A percentile compares a stretch with the other conserved stretches of the same genome.
Evolutionary conservation across 2,888 invertebrate species (phyloP).

Genomic region (Fragum whitleyi): DNA sequence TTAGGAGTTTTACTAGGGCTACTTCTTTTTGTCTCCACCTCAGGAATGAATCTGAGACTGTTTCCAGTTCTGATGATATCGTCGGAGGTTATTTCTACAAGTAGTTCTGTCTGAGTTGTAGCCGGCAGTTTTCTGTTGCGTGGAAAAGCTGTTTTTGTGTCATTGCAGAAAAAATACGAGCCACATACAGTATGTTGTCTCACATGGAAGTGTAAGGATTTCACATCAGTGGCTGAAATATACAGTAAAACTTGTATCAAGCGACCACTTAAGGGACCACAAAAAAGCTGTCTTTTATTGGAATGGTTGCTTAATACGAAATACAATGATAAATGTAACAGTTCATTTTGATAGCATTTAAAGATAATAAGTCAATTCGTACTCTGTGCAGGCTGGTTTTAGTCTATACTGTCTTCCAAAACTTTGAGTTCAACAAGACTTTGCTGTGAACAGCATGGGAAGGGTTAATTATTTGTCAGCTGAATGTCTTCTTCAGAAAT

Average conservation of each 20-base stretch:
- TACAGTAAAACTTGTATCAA: no score
- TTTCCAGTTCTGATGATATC: conserved; percentile 24
- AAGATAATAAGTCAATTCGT: neutral
- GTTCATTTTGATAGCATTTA: no score
- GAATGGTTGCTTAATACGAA: no score
- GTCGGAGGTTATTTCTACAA: conserved; percentile 6
- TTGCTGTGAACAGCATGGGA: no score
- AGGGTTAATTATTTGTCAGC: neutral
- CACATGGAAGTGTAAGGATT: neutral
- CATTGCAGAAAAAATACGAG: conserved; percentile 15
- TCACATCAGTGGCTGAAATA: conserved; percentile 8
- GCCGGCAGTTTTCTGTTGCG: neutral
- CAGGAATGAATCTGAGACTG: conserved; percentile 8
- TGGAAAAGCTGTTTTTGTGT: conserved; percentile 4
- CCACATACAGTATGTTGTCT: conserved; percentile 6
- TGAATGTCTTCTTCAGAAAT: neutral
- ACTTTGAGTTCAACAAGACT: neutral
- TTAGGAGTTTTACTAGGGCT: neutral
- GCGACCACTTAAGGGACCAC: no score
- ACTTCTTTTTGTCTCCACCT: neutral
- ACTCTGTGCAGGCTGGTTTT: neutral
- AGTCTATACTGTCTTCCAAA: no score
- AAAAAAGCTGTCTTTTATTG: no score
- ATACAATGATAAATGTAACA: no score
- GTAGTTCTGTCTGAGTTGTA: conserved; percentile 11